These are phyloP conservation scores for Melanotaenia nigrans DNA, from an alignment of 2,797 vertebrate genomes.

Conservation along the genomic window DNA sequence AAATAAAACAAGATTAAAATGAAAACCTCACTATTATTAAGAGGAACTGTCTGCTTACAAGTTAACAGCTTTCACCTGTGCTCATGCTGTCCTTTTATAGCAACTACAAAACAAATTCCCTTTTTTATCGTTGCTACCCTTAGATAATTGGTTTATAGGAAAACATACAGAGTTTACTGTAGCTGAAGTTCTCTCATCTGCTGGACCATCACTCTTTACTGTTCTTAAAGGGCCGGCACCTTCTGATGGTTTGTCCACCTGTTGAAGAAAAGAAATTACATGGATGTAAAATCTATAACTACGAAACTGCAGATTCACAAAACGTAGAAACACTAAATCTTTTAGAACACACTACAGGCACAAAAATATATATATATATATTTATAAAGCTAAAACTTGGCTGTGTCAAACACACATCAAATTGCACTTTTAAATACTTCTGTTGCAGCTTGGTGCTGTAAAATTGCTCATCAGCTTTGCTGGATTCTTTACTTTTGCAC, in stretches of 20 bases:
- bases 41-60: neutral
- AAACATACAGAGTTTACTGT: conserved; percentile 87
- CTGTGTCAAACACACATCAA: too few species aligned
- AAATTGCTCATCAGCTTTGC: too few species aligned
- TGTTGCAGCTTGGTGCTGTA: too few species aligned
- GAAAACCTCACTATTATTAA: neutral
- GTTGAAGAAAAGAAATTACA: conserved; percentile 6
- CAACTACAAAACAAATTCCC: neutral
- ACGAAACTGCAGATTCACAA: too few species aligned
- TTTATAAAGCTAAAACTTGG: too few species aligned
- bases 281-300: neutral
- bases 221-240: conserved; percentile 87
- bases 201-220: conserved; percentile 91
- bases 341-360: neutral
- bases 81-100: neutral
- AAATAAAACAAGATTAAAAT: neutral
- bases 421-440: too few species aligned
- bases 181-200: conserved; percentile 88
- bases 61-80: neutral
- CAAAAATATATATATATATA: neutral
- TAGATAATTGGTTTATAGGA: neutral
- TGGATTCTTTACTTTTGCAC: too few species aligned
- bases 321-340: neutral
- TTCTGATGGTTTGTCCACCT: conserved; percentile 91
- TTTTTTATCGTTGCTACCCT: neutral